Conservation (phyloP, 2,888 invertebrate species). For the Ischnus inquisitorius region DNA sequence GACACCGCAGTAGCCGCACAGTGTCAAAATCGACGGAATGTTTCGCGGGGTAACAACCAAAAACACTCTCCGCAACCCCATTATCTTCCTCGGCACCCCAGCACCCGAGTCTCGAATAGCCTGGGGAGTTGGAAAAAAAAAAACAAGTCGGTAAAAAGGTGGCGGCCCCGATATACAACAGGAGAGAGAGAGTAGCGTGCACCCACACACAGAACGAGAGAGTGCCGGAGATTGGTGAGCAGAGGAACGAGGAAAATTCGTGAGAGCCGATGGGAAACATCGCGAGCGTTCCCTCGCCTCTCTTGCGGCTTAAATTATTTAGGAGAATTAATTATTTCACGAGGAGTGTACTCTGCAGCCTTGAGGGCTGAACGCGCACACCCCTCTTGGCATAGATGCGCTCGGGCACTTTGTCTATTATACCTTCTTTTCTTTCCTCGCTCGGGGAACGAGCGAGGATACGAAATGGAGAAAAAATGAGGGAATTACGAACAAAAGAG, state of each 20-base stretch:
- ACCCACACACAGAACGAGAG: conserved; percentile 22
- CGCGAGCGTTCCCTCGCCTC: conserved; percentile 55
- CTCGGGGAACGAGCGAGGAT: conserved; percentile 2
- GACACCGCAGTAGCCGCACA: background rate
- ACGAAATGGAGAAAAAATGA: conserved; percentile 11
- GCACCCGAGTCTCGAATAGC: conserved; percentile 49
- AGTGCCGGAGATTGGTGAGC: conserved; percentile 62
- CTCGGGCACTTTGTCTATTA: conserved; percentile 33
- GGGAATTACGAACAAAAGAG: background rate
- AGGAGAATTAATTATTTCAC: conserved; percentile 67
- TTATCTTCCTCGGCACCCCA: conserved; percentile 62
- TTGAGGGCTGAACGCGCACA: conserved; percentile 22
- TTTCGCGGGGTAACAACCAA: conserved; percentile 66
- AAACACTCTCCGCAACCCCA: conserved; percentile 68
- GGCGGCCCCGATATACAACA: conserved; percentile 36
- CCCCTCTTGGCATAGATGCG: conserved; percentile 44
- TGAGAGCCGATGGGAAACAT: conserved; percentile 58
- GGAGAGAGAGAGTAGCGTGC: conserved; percentile 6
- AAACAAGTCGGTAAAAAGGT: conserved; percentile 52
- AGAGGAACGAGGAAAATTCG: conserved; percentile 28
- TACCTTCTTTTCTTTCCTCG: conserved; percentile 5
- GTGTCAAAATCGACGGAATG: conserved; percentile 61
- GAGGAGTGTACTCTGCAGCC: conserved; percentile 43
- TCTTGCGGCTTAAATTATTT: conserved; percentile 67
- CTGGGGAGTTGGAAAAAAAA: conserved; percentile 33